A percentile compares a stretch with the other conserved stretches of the same genome.
Conservation (phyloP, 2,113 vertebrate genomes). For the Amphiprion ocellaris region DNA sequence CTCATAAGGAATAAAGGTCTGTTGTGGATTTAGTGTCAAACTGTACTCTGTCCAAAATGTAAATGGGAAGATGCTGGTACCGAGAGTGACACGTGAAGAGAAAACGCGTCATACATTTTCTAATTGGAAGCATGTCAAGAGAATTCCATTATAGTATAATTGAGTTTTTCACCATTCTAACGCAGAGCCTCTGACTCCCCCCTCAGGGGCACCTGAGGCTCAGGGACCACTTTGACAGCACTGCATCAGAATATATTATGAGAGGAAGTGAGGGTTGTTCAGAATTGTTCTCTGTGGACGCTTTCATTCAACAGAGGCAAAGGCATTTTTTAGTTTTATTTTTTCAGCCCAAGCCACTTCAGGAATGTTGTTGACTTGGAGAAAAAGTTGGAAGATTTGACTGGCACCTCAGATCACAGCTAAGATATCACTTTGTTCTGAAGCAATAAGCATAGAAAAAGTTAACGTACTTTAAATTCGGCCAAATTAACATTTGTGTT, state of each 20-base stretch:
- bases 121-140: constrained; percentile 40
- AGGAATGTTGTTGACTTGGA: neutral
- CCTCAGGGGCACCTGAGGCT: constrained; percentile 13
- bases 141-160: constrained; percentile 36
- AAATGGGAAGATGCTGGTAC: neutral
- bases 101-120: constrained; percentile 17
- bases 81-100: constrained; percentile 25
- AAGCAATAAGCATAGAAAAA: no score
- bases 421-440: neutral
- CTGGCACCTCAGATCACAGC: neutral
- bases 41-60: constrained; percentile 23
- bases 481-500: neutral
- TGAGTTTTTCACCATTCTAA: constrained; percentile 23
- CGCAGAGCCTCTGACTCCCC: constrained; percentile 15
- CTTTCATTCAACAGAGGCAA: constrained; percentile 2
- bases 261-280: constrained; percentile 36
- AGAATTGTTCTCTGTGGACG: constrained; percentile 44
- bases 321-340: no score
- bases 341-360: neutral
- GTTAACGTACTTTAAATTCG: no score
- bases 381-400: neutral
- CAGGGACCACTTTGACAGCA: constrained; percentile 34
- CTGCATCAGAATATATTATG: constrained; percentile 50
- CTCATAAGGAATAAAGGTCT: constrained; percentile 29
- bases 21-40: constrained; percentile 57